phyloP scores from a whole-genome alignment of 2,888 invertebrate genomes.

The Stenotaenia linearis region DNA sequence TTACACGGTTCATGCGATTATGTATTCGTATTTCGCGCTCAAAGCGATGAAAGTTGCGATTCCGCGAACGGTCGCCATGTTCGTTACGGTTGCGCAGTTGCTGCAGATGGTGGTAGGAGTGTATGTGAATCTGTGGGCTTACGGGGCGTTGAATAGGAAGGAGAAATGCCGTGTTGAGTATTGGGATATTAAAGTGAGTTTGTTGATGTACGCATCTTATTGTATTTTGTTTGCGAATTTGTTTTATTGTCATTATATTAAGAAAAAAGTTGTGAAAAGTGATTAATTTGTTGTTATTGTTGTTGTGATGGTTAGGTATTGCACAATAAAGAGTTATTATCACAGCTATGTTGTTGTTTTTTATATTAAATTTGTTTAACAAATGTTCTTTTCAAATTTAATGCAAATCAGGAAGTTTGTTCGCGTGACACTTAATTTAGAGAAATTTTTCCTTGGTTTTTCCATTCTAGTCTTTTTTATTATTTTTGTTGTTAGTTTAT shows the following conservation, averaged over 20 bases:
- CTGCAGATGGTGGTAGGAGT: constrained; percentile 92
- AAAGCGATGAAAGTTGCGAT: constrained; percentile 78
- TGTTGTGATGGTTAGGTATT: no score
- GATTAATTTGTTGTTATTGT: background rate
- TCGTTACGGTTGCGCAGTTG: constrained; percentile 83
- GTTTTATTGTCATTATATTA: constrained; percentile 83
- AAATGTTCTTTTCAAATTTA: no score
- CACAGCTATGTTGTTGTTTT: no score
- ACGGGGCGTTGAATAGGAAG: constrained; percentile 56
- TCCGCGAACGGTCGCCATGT: constrained; percentile 71
- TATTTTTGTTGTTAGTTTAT: no score
- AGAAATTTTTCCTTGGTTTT: no score
- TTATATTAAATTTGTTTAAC: no score
- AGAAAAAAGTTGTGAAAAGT: background rate
- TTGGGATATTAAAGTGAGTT: constrained; percentile 78
- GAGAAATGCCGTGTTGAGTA: constrained; percentile 75
- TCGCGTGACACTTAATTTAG: no score
- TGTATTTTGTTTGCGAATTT: constrained; percentile 87
- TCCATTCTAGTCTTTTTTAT: no score
- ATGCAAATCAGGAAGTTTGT: no score
- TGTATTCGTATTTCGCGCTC: constrained; percentile 86
- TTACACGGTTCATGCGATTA: constrained; percentile 82
- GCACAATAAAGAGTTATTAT: no score
- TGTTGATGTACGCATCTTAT: constrained; percentile 91
- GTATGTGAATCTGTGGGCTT: constrained; percentile 80